Conservation (phyloP, 2,113 vertebrate genomes). For the Promerops cafer region DNA sequence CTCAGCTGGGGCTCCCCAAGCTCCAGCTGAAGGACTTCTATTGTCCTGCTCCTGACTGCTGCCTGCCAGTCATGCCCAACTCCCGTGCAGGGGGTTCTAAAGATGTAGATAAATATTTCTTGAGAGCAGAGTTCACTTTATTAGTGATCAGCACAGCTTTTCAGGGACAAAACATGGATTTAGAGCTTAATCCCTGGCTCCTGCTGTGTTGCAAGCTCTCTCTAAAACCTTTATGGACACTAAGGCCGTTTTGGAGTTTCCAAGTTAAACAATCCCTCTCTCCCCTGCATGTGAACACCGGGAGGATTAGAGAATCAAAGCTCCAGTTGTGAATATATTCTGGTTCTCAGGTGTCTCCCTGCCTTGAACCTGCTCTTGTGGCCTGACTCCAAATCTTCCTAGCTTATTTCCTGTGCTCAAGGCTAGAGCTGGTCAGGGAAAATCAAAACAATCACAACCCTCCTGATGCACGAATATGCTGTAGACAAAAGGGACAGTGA, state of each 20-base stretch:
- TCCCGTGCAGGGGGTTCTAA: background rate
- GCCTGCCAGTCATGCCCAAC: background rate
- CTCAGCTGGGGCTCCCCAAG: background rate
- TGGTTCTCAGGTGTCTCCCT: background rate
- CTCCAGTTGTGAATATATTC: background rate
- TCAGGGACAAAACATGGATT: constrained; percentile 10
- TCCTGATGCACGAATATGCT: background rate
- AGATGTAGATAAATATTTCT: background rate
- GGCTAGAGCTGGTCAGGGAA: background rate
- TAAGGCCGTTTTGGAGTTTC: background rate
- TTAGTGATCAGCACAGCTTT: background rate
- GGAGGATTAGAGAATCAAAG: background rate
- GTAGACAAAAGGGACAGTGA: background rate
- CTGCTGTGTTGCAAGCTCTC: background rate
- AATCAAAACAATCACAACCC: background rate
- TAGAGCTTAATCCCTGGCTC: constrained; percentile 15
- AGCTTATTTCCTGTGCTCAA: background rate
- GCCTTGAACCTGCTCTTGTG: background rate
- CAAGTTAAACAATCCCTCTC: background rate
- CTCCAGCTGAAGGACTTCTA: background rate
- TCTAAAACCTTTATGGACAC: background rate
- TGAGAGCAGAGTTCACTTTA: background rate
- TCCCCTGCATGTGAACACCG: background rate
- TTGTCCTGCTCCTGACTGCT: background rate
- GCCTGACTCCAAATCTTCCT: background rate